Conservation (phyloP, 2,888 invertebrate species). For the Bugulina stolonifera region DNA sequence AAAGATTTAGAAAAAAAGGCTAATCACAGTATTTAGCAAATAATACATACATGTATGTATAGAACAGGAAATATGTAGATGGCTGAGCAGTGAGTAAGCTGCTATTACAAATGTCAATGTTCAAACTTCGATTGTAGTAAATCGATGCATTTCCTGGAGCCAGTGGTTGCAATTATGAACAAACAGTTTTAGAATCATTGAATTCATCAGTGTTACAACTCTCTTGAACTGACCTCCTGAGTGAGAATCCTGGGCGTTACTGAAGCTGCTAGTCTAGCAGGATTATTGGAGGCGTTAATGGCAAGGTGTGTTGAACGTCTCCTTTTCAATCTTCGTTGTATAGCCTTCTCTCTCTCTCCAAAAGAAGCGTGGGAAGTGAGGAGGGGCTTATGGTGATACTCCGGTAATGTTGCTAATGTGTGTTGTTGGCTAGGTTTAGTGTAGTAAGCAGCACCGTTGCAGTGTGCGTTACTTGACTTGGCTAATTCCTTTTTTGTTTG, state of each 20-base stretch:
- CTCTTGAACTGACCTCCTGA: neutral
- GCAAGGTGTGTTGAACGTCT: neutral
- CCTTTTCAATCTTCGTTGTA: neutral
- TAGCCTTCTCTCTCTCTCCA: neutral
- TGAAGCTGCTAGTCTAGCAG: neutral
- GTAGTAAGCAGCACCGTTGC: neutral
- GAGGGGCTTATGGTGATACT: neutral
- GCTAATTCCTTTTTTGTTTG: neutral
- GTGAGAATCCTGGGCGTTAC: neutral
- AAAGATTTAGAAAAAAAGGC: no score
- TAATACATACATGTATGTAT: no score
- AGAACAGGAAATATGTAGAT: no score
- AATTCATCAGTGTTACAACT: no score
- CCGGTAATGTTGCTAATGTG: neutral
- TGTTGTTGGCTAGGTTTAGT: neutral
- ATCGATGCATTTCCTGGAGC: no score
- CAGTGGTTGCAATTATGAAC: no score
- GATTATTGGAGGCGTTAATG: neutral
- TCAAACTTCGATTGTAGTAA: no score
- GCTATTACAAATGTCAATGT: no score
- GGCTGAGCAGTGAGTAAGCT: no score
- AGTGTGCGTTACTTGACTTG: neutral
- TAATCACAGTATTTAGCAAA: no score
- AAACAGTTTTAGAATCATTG: no score
- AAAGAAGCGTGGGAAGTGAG: neutral